Conservation (phyloP, 2,888 invertebrate species). For the Chrysodeixis includens region DNA sequence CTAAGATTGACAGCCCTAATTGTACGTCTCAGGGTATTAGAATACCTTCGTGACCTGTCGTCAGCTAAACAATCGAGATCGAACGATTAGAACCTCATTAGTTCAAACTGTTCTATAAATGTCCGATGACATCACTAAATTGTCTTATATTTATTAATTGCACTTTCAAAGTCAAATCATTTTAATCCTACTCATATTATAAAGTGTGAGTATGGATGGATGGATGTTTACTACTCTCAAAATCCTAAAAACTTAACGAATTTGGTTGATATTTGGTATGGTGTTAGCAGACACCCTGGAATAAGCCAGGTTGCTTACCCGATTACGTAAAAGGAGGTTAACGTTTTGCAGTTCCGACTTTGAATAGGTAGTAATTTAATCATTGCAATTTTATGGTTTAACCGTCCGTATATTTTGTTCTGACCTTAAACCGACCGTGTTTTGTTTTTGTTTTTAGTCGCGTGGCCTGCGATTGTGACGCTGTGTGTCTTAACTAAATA, state of each 20-base stretch:
- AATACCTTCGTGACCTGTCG: slow-evolving; percentile 73
- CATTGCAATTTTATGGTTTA: slow-evolving; percentile 32
- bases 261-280: no score
- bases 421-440: slow-evolving; percentile 34
- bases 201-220: no score
- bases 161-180: slow-evolving; percentile 46
- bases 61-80: slow-evolving; percentile 64
- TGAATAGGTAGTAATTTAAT: no score
- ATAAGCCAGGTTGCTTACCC: no score
- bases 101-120: slow-evolving; percentile 56
- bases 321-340: no score
- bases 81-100: slow-evolving; percentile 61
- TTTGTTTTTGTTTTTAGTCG: slow-evolving; percentile 27
- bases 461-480: slow-evolving; percentile 8
- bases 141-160: slow-evolving; percentile 27
- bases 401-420: slow-evolving; percentile 25
- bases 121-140: slow-evolving; percentile 44
- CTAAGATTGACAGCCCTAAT: slow-evolving; percentile 13
- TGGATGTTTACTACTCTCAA: no score
- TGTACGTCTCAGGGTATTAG: slow-evolving; percentile 52
- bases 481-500: slow-evolving; percentile 8
- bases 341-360: no score
- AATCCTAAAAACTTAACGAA: no score
- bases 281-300: no score
- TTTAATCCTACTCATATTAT: no score